Base-by-base conservation (phyloP, 2,888 invertebrate species). In the Ypsolopha scabrella region DNA sequence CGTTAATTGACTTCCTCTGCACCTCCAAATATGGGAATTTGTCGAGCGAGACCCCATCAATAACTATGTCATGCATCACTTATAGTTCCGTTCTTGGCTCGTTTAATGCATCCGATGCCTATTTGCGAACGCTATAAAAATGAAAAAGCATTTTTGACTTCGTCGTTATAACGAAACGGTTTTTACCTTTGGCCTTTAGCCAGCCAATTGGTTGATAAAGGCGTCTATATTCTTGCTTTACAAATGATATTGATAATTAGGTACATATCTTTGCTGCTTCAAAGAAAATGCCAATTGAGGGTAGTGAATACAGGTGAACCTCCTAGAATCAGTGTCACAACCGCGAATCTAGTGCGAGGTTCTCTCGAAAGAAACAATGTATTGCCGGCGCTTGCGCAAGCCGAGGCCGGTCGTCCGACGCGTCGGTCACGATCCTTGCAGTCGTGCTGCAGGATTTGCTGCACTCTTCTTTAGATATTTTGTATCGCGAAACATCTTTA, bases 381-480 rank as follows among this genome's bases (percentile, higher is more conserved):
- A 61, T 69, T 65, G 70, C 65, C 65, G 68, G 64, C 61, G 56
- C 55, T 83, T 75, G 78, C 70, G 81, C 77, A 82, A 83, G 63
- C 61, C 76, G 80, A 81, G 80, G 80, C 69, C 75, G 71, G 67
- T 64, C 71, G 65, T 74, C 75, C 71, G 69, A 67, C 72, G 69
- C 55, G 62, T 66, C 60, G 71, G 72, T 78, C 82, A 77, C 81
- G 81, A 80, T 68, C 70, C 66, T 64, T 39, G 51, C 72, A 77
- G 85, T 53, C 59, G 53, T 60, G 60, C 57, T 55, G 58, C 62
- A 60, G 57, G 53, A 52, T 54, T 24, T 50, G 55, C 61, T 59
- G 59, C 24, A 33, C 24, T 44, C 44, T 44, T 44, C 44, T 24
- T 8, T n/a, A 38, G 38, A 38, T 38, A 38, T 10, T 38, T 24